Conservation (phyloP, 2,113 vertebrate species). For the Cephalopholis sonnerati region DNA sequence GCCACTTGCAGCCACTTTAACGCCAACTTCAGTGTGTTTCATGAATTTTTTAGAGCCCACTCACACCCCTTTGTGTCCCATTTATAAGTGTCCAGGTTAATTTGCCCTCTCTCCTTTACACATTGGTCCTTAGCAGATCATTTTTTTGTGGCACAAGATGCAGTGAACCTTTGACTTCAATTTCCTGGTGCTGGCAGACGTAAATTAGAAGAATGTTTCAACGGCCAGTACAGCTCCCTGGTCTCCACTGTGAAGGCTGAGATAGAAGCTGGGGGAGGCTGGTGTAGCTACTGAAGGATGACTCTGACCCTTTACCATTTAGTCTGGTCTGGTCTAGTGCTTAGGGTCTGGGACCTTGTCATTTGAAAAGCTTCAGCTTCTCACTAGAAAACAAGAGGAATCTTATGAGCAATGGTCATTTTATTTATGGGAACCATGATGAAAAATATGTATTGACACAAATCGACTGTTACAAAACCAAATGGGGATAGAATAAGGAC, state of each 20-base stretch:
- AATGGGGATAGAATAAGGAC: not conserved
- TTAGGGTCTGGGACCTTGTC: not conserved
- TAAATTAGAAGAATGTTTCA: constrained; percentile 83
- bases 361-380: too few species aligned
- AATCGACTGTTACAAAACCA: not conserved
- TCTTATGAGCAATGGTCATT: not conserved
- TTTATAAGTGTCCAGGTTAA: constrained; percentile 76
- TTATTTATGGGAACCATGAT: not conserved
- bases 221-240: constrained; percentile 46
- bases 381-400: not conserved
- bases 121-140: constrained; percentile 61
- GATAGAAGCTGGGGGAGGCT: constrained; percentile 56
- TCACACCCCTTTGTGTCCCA: constrained; percentile 51
- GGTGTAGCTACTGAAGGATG: constrained; percentile 56
- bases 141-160: constrained; percentile 75
- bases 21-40: constrained; percentile 51
- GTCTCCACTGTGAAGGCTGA: constrained; percentile 47
- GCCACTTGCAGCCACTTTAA: constrained; percentile 32
- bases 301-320: constrained; percentile 50
- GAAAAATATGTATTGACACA: not conserved
- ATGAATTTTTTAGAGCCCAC: constrained; percentile 63
- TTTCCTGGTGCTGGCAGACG: constrained; percentile 76
- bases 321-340: constrained; percentile 14
- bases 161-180: constrained; percentile 84
- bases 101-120: constrained; percentile 69